These are phyloP conservation scores for Periplaneta americana DNA, from an alignment of 1,140 invertebrate species.

Conservation along the genomic window DNA sequence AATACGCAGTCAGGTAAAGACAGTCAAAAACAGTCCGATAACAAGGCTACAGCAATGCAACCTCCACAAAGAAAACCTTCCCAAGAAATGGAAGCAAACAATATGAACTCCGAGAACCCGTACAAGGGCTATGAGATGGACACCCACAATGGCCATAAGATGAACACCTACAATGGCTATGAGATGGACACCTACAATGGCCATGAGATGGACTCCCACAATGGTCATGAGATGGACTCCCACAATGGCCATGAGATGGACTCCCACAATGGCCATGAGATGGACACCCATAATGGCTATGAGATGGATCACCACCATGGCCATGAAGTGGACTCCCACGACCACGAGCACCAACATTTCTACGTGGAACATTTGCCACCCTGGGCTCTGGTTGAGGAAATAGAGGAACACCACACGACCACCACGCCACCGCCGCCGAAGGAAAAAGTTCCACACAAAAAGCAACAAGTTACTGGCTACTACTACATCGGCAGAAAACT, in stretches of 20 bases:
- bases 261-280: background rate
- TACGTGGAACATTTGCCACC: background rate
- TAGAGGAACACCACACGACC: background rate
- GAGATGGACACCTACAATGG: too few relatives aligned
- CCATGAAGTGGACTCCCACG: background rate
- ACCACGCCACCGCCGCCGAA: background rate
- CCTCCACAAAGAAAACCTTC: too few relatives aligned
- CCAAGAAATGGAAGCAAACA: too few relatives aligned
- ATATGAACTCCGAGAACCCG: too few relatives aligned
- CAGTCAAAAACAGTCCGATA: too few relatives aligned
- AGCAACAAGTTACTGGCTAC: background rate
- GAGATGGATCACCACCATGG: background rate
- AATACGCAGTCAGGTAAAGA: too few relatives aligned
- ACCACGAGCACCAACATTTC: background rate
- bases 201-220: background rate
- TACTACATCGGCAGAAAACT: background rate
- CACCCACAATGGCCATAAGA: too few relatives aligned
- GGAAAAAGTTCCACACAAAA: background rate
- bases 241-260: background rate
- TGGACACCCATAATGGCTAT: background rate
- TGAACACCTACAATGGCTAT: too few relatives aligned
- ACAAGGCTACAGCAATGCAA: too few relatives aligned
- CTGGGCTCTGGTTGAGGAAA: too few relatives aligned
- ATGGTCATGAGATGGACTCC: background rate
- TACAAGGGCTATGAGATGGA: too few relatives aligned